A percentile compares a stretch with the other conserved stretches of the same genome.
Evolutionary conservation across 2,888 invertebrate species (phyloP).

Genomic region (Agelastica alni): DNA sequence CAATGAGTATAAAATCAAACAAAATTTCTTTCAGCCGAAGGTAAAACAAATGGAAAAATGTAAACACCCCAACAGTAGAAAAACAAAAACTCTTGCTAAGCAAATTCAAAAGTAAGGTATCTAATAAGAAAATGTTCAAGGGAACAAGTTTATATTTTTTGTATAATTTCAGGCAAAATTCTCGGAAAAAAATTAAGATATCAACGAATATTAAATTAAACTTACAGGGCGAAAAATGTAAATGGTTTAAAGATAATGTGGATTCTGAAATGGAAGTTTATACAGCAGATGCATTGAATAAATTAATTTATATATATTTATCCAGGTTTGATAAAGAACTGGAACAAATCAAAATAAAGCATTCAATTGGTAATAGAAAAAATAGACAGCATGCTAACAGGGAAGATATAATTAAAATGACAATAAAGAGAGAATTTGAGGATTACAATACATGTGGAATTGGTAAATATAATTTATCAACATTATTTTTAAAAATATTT

Average conservation of each 20-base stretch:
- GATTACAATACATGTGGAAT: constrained; percentile 80
- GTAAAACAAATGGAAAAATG: constrained; percentile 62
- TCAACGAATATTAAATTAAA: constrained; percentile 74
- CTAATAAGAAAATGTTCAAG: too few relatives aligned
- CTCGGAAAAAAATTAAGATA: constrained; percentile 66
- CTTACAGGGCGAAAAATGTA: constrained; percentile 58
- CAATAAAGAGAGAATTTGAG: constrained; percentile 71
- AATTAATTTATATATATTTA: constrained; percentile 54
- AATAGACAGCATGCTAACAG: constrained; percentile 79
- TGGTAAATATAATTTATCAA: constrained; percentile 50
- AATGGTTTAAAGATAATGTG: background rate
- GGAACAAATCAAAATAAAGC: constrained; percentile 66
- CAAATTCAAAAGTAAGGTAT: constrained; percentile 65
- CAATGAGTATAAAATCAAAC: too few relatives aligned
- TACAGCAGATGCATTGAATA: constrained; percentile 64
- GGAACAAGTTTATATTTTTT: constrained; percentile 17
- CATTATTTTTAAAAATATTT: background rate
- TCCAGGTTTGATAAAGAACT: constrained; percentile 46
- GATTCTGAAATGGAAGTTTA: constrained; percentile 51
- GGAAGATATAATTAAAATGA: constrained; percentile 77
- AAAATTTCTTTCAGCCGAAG: constrained; percentile 55
- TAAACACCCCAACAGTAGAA: constrained; percentile 85
- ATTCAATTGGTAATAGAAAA: constrained; percentile 75
- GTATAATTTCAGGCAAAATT: constrained; percentile 58
- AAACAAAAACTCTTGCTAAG: constrained; percentile 73